Base-by-base conservation (phyloP, 1,140 invertebrate species). In the Aphaenogaster rudis region DNA sequence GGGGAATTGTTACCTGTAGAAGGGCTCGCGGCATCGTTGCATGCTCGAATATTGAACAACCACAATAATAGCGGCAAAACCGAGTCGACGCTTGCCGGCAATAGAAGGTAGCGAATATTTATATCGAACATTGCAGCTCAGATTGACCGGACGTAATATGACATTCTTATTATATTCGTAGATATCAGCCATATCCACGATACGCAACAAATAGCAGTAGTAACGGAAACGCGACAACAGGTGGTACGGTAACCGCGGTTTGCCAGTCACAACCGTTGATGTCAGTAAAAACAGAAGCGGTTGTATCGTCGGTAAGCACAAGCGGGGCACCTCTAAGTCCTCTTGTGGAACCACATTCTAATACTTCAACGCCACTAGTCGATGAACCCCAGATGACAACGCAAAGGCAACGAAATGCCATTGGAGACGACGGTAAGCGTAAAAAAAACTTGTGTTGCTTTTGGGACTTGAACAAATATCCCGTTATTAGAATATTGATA, bases 1-100 rank as follows among this genome's bases (percentile, higher is more conserved):
- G 94, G 94, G 4, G 94, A 95, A 66, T 91, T 94, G 36, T 89
- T 94, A 57, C 95, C 96, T 3, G 95, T 96, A 33, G 95, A 96
- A 96, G 97, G 98, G 39, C 93, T 98, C 57, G 98, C 98, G n/a
- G 98, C 97, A 54, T 97, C 97, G 48, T 94, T 98, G 69, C 97
- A 98, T 91, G 97, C 97, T 63, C 96, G 97, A 91, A 97, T 98
- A 88, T 94, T 98, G n/a, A 96, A 96, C 87, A 96, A 96, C 88
- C 94, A 95, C 77, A 94, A 90, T 86, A 91, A 90, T 82, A 93
- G 61, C 90, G 90, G 67, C 8, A 95, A 95, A 92, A 90, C 52
- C 80, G 93, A 95, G 7, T 33, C 84, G 59, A 87, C 59, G 69
- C 87, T 91, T 80, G 66, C 88, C 72, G 90, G 78, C 28, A 90